These are phyloP conservation scores for Poecile atricapillus DNA, from an alignment of 2,113 vertebrate species.

Conservation along the genomic window DNA sequence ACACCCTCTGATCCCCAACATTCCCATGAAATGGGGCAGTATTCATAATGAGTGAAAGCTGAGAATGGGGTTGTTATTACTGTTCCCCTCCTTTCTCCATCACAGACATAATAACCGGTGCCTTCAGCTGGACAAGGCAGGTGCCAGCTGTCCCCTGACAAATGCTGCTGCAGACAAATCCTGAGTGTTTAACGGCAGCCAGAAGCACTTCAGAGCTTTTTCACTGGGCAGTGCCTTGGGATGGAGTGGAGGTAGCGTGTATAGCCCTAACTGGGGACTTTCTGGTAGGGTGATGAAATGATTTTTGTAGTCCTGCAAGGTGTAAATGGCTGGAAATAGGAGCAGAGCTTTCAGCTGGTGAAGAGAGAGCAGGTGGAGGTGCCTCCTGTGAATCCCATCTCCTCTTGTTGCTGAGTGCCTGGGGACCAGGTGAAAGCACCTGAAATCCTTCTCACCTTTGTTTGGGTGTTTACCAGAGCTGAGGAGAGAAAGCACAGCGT, in stretches of 20 bases:
- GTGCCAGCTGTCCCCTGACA: neutral
- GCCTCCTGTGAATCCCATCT: neutral
- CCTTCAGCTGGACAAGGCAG: neutral
- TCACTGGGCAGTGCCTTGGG: neutral
- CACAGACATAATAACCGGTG: neutral
- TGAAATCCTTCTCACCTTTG: neutral
- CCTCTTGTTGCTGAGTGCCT: neutral
- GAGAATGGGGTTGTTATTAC: neutral
- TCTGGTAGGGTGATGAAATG: neutral
- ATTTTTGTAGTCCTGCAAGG: neutral
- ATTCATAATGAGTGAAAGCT: neutral
- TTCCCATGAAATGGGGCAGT: neutral
- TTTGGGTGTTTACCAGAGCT: neutral
- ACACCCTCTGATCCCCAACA: neutral
- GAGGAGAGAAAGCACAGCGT: neutral
- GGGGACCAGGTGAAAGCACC: neutral
- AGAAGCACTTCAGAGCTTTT: neutral
- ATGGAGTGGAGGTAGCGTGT: too few species aligned
- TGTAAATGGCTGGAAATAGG: neutral
- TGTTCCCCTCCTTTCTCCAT: neutral
- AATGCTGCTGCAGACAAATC: neutral
- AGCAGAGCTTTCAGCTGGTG: neutral
- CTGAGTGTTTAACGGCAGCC: too few species aligned
- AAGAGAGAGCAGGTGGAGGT: neutral
- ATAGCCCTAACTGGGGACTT: neutral